Evolutionary conservation across 2,888 invertebrate genomes (phyloP).

Genomic region (Apeira syringaria): DNA sequence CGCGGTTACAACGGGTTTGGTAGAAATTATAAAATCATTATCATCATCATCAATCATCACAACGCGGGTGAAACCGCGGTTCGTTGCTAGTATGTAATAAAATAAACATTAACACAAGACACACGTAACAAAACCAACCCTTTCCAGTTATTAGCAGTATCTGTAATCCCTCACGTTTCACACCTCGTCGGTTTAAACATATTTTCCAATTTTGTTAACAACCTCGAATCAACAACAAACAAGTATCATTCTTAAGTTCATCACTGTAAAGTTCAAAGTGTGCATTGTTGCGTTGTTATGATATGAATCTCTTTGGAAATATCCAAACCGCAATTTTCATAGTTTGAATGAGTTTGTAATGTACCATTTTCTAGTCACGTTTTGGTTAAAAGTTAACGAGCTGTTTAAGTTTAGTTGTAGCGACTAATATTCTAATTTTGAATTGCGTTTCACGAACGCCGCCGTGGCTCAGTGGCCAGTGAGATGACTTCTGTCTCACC

Average conservation of each 20-base stretch:
- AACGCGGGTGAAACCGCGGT: no score
- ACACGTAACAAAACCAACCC: not conserved
- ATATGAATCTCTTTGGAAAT: constrained; percentile 35
- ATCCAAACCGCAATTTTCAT: constrained; percentile 37
- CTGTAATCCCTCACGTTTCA: constrained; percentile 28
- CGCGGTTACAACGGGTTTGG: no score
- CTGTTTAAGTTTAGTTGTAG: constrained; percentile 24
- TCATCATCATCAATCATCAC: no score
- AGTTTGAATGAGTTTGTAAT: constrained; percentile 43
- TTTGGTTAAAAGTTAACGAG: constrained; percentile 32
- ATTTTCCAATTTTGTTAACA: constrained; percentile 1
- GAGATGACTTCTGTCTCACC: no score
- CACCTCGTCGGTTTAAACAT: constrained; percentile 22
- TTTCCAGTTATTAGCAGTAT: not conserved
- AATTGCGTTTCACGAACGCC: constrained; percentile 1
- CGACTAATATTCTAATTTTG: constrained; percentile 15
- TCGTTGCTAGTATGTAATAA: no score
- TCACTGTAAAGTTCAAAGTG: not conserved
- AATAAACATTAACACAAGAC: not conserved
- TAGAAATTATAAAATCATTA: no score
- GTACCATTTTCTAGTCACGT: constrained; percentile 47
- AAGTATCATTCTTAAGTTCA: not conserved
- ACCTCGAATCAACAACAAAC: not conserved
- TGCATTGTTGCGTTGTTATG: not conserved
- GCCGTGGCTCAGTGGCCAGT: no score